Percentiles rank a stretch among this genome's conserved stretches.
These are phyloP conservation scores for Neotragus pygmaeus DNA, from an alignment of 2,113 vertebrate species.

Conservation along the genomic window DNA sequence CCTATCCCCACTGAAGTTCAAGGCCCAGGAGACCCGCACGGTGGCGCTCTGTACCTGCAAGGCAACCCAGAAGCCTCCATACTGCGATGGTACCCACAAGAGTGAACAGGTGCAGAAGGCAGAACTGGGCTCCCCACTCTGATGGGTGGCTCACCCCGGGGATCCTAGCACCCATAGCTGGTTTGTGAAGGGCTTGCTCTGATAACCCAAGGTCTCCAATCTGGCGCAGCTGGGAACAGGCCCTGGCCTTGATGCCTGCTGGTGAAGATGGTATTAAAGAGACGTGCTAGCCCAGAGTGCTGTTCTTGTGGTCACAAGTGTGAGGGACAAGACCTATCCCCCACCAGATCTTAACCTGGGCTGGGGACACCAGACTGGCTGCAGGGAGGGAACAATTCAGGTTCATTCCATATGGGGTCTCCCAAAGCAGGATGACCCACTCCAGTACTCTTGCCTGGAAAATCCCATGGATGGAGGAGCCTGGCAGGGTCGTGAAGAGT, in stretches of 20 bases:
- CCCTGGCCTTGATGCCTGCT: neutral
- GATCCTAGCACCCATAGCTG: neutral
- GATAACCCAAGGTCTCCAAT: neutral
- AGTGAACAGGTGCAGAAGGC: constrained; percentile 69
- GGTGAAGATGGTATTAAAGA: constrained; percentile 7
- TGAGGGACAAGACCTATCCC: too few relatives aligned
- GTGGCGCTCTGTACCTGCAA: constrained; percentile 89
- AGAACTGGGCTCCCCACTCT: constrained; percentile 46
- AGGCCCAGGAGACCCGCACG: constrained; percentile 57
- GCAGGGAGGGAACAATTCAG: neutral
- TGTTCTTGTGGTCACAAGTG: neutral
- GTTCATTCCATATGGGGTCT: neutral
- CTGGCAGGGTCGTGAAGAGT: neutral
- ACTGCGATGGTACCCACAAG: constrained; percentile 88
- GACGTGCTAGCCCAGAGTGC: rapidly evolving
- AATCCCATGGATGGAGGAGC: neutral
- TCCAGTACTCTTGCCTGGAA: neutral
- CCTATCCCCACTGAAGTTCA: constrained; percentile 84
- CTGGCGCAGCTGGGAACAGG: neutral
- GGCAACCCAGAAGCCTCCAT: constrained; percentile 82
- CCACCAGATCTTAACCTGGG: neutral
- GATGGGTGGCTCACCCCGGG: neutral
- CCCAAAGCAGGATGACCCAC: neutral
- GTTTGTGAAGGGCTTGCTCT: neutral
- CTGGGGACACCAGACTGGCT: neutral